phyloP scores from a whole-genome alignment of 2,113 vertebrate genomes.

The Lanius collurio region DNA sequence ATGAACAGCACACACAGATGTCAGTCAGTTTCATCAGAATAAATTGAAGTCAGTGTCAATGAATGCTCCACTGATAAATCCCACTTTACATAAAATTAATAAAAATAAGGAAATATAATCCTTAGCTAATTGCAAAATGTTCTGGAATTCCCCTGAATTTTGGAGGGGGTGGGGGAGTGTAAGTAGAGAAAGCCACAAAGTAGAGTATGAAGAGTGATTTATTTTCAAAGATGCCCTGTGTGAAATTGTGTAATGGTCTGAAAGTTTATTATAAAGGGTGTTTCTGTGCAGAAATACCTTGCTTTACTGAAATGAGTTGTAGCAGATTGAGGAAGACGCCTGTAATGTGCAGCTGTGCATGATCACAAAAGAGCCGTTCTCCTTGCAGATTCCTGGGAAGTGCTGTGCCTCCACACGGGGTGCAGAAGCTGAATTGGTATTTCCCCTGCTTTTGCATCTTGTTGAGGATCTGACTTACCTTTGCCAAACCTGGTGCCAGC shows the following conservation, averaged over 20 bases:
- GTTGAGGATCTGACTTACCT: not conserved
- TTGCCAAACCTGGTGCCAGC: fast-evolving
- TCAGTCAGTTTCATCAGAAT: constrained; percentile 93
- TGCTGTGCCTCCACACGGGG: fast-evolving
- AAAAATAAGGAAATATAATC: constrained; percentile 90
- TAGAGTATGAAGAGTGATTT: not conserved
- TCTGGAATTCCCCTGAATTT: constrained; percentile 82
- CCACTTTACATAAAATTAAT: constrained; percentile 89
- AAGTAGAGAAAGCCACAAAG: constrained; percentile 41
- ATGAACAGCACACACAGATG: constrained; percentile 92
- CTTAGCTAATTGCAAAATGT: constrained; percentile 84
- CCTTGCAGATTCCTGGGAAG: not conserved
- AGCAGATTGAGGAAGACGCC: not conserved
- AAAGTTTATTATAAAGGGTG: not conserved
- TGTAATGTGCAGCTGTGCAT: not conserved
- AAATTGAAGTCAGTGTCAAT: constrained; percentile 85
- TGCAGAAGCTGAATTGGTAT: not conserved
- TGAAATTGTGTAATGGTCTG: not conserved
- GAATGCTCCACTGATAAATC: constrained; percentile 85
- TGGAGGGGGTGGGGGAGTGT: not conserved
- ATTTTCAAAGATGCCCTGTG: constrained; percentile 6
- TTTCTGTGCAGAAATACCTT: not conserved
- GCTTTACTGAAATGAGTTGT: not conserved
- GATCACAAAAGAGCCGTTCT: not conserved
- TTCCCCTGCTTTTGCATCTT: not conserved